Conservation (phyloP, 2,113 vertebrate species). For the Chamaetylas fuelleborni region DNA sequence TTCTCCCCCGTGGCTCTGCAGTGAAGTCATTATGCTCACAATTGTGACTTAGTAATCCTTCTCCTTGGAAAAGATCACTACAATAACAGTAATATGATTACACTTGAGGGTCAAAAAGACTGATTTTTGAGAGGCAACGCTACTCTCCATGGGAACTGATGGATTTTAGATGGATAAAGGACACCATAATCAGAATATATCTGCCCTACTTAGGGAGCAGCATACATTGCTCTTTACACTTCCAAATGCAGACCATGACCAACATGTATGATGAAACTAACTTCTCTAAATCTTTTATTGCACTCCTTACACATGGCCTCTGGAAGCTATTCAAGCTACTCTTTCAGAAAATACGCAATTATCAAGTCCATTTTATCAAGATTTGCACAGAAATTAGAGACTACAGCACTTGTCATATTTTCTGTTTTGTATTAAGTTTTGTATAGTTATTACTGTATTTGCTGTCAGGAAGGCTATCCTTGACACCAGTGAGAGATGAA, state of each 20-base stretch:
- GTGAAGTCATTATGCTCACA: constrained; percentile 54
- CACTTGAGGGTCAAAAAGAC: constrained; percentile 60
- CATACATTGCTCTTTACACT: not conserved
- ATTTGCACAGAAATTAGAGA: not conserved
- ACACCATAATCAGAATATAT: constrained; percentile 2
- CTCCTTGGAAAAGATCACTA: constrained; percentile 56
- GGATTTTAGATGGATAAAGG: constrained; percentile 16
- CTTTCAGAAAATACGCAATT: not conserved
- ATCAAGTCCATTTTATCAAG: not conserved
- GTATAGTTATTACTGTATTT: not conserved
- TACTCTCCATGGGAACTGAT: constrained; percentile 50
- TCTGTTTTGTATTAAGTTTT: not conserved
- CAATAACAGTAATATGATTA: constrained; percentile 61
- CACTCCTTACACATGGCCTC: not conserved
- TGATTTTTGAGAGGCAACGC: constrained; percentile 29
- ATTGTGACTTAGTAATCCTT: constrained; percentile 63
- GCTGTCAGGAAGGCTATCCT: not conserved
- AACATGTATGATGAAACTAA: not conserved
- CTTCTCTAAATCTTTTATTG: not conserved
- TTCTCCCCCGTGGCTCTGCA: not conserved
- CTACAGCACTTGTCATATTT: not conserved
- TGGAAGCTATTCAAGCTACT: not conserved
- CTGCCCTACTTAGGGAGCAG: constrained; percentile 6
- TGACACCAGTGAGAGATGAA: not conserved
- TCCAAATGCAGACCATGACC: not conserved